Conservation (phyloP, 2,888 invertebrate genomes). For the Hirtodrosophila histrioides region DNA sequence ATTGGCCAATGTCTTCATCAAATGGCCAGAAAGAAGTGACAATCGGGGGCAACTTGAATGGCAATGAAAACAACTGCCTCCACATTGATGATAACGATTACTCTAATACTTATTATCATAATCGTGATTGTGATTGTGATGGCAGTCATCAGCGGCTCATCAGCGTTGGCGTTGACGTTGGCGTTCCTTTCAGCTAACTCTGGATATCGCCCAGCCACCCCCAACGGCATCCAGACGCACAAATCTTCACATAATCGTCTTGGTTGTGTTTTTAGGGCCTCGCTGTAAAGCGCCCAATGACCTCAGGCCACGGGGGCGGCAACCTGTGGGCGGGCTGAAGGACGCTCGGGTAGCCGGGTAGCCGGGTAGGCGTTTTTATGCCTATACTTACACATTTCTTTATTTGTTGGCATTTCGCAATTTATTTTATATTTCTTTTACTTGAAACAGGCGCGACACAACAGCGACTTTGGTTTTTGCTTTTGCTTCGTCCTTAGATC, state of each 20-base stretch:
- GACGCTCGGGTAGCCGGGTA: neutral
- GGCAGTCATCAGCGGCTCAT: slow-evolving; percentile 73
- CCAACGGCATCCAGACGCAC: slow-evolving; percentile 45
- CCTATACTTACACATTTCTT: slow-evolving; percentile 56
- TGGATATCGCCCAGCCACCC: neutral
- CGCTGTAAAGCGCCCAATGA: slow-evolving; percentile 38
- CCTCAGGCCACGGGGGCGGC: slow-evolving; percentile 32
- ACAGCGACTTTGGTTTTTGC: slow-evolving; percentile 16
- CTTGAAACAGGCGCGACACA: slow-evolving; percentile 40
- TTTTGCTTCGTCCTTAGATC: slow-evolving; percentile 26
- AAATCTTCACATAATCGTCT: slow-evolving; percentile 73
- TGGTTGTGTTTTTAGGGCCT: slow-evolving; percentile 20
- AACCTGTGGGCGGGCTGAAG: slow-evolving; percentile 26
- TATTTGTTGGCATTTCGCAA: slow-evolving; percentile 73
- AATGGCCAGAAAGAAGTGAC: slow-evolving; percentile 15
- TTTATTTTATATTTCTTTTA: slow-evolving; percentile 70
- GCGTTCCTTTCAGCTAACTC: slow-evolving; percentile 2
- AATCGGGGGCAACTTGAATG: slow-evolving; percentile 12
- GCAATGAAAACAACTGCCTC: slow-evolving; percentile 25
- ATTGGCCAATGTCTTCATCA: slow-evolving; percentile 24
- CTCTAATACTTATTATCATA: slow-evolving; percentile 63
- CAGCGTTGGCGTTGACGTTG: slow-evolving; percentile 18
- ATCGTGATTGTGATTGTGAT: slow-evolving; percentile 74
- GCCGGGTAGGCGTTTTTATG: slow-evolving; percentile 39
- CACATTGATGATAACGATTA: slow-evolving; percentile 59